Evolutionary conservation across 2,797 vertebrate species (phyloP).

Genomic region (Rhinichthys osculus): DNA sequence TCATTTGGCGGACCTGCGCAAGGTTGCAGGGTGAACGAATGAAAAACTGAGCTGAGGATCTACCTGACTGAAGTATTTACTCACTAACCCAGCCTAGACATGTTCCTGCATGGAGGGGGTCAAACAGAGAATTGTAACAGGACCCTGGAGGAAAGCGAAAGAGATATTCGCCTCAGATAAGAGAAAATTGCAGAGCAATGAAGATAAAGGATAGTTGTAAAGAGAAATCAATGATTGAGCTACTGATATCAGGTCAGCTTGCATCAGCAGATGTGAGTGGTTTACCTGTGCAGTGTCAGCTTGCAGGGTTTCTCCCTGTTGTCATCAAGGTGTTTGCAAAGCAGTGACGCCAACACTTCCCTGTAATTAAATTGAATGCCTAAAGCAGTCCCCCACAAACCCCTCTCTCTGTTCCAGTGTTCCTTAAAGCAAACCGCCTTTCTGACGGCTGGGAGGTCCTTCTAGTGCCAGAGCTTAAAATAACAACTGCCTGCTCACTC

Average conservation of each 20-base stretch:
- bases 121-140: slow-evolving; percentile 42
- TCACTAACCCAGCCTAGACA: slow-evolving; percentile 22
- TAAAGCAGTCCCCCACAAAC: slow-evolving; percentile 14
- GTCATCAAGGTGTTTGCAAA: slow-evolving; percentile 35
- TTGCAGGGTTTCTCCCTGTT: slow-evolving; percentile 37
- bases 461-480: slow-evolving; percentile 32
- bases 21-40: background rate
- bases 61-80: slow-evolving; percentile 34
- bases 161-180: slow-evolving; percentile 12
- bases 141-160: slow-evolving; percentile 15
- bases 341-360: slow-evolving; percentile 65
- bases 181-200: slow-evolving; percentile 26
- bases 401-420: background rate
- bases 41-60: slow-evolving; percentile 12
- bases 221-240: slow-evolving; percentile 27
- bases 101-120: slow-evolving; percentile 36
- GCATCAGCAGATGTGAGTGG: background rate
- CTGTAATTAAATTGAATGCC: slow-evolving; percentile 76
- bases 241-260: background rate
- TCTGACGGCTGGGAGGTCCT: slow-evolving; percentile 46
- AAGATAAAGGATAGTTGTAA: slow-evolving; percentile 30
- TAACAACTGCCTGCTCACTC: slow-evolving; percentile 42
- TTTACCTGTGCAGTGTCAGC: slow-evolving; percentile 1
- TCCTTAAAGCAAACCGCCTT: slow-evolving; percentile 15
- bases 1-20: slow-evolving; percentile 17